Base-by-base conservation (phyloP, 2,888 invertebrate species). In the Cordilura impudica region DNA sequence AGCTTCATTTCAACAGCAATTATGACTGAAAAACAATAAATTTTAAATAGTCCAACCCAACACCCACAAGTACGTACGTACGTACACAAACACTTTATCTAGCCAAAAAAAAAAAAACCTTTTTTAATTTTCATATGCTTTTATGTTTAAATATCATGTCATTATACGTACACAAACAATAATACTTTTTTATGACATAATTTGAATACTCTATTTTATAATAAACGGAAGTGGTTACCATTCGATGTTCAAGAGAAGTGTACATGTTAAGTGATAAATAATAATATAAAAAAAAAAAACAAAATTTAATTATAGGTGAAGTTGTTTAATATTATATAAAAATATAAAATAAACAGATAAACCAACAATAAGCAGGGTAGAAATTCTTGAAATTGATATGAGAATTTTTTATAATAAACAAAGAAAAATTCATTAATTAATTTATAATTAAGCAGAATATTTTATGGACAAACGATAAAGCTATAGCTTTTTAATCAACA, bases 11-110 rank as follows among this genome's bases (percentile, higher is more conserved):
- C 58, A 79, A 63, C 67, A 53, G 71, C 71, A 79, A 67, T 75
- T 75, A 79, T 74, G 61, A 31, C 61, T 71, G 74, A 51, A 78
- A 65, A 63, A 75, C 71, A 79, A 79, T 79, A 79, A 79, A 79
- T 79, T 75, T 79, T 67, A 79, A 79, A 79, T 75, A 49, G 39
- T 51, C 49, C 49, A 65, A n/a, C n/a, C 69, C 69, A 70, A 47
- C 54, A 39, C 12, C 35, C 21, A 56, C 47, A 47, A 51, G 14
- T 2, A n/a, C 35, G n/a, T 10, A 5, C 12, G n/a, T n/a, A n/a
- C n/a, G n/a, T n/a, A 43, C n/a, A 4, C 43, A 43, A 43, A 14
- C 58, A 53, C 29, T 45, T 39, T 47, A 26, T 12, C n/a, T 4
- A 19, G 6, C n/a, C 35, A 39, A 39, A 39, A 31, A 26, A 39